These are phyloP conservation scores for Lepidurus packardi DNA, from an alignment of 1,140 invertebrate genomes.

Conservation along the genomic window DNA sequence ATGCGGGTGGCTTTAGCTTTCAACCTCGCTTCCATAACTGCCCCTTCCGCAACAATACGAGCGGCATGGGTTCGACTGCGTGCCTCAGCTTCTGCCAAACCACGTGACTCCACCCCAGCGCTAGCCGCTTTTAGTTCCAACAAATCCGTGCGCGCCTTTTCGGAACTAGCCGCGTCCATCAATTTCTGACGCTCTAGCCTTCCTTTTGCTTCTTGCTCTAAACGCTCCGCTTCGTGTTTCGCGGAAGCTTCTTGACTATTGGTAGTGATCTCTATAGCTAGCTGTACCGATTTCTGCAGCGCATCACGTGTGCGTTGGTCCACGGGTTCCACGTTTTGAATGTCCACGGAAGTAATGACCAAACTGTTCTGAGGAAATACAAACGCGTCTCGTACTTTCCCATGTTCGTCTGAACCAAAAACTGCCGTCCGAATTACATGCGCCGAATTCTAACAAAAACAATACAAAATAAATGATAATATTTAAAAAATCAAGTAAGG, in stretches of 20 bases:
- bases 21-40: conserved; percentile 50
- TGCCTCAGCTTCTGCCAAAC: conserved; percentile 53
- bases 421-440: conserved; percentile 50
- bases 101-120: conserved; percentile 45
- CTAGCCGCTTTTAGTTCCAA: conserved; percentile 47
- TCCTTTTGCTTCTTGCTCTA: conserved; percentile 53
- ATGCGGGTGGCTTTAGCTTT: conserved; percentile 50
- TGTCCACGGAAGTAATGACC: conserved; percentile 51
- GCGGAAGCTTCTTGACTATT: conserved; percentile 51
- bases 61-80: conserved; percentile 48
- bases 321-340: conserved; percentile 53
- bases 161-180: conserved; percentile 49
- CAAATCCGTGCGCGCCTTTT: conserved; percentile 46
- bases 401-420: conserved; percentile 50
- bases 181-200: conserved; percentile 50
- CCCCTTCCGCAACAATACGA: conserved; percentile 51
- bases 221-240: conserved; percentile 51
- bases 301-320: conserved; percentile 52
- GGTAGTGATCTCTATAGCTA: conserved; percentile 50
- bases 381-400: conserved; percentile 46
- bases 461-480: background rate
- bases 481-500: background rate
- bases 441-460: conserved; percentile 46
- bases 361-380: conserved; percentile 49
- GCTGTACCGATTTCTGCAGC: conserved; percentile 51